Evolutionary conservation across 1,140 invertebrate species (phyloP).

Genomic region (Drosophila kikkawai): DNA sequence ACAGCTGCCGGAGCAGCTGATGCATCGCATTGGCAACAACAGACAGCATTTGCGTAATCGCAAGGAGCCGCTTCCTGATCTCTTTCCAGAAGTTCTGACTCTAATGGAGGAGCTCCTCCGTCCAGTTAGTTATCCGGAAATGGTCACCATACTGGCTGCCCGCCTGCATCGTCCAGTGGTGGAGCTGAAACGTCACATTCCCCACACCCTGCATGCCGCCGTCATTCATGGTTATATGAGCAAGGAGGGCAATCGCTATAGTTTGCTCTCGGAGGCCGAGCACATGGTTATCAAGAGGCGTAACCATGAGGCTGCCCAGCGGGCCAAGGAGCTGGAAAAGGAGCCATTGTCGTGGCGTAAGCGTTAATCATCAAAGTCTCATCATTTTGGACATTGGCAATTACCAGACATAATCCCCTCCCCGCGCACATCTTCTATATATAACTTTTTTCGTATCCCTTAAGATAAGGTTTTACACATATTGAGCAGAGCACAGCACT

Average conservation of each 20-base stretch:
- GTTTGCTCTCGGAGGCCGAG: slow-evolving; percentile 56
- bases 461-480: slow-evolving; percentile 8
- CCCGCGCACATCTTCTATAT: not conserved
- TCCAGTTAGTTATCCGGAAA: slow-evolving; percentile 69
- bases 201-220: slow-evolving; percentile 56
- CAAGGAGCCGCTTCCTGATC: slow-evolving; percentile 53
- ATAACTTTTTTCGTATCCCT: not conserved
- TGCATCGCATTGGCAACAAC: not conserved
- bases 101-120: slow-evolving; percentile 56
- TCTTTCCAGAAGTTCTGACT: slow-evolving; percentile 45
- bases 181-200: slow-evolving; percentile 68
- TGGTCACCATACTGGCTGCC: slow-evolving; percentile 43
- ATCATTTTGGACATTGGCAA: too few species aligned
- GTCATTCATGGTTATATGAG: slow-evolving; percentile 59
- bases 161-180: slow-evolving; percentile 53
- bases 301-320: slow-evolving; percentile 57
- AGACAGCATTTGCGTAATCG: slow-evolving; percentile 1
- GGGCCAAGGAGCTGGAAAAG: slow-evolving; percentile 70
- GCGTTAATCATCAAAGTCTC: slow-evolving; percentile 24
- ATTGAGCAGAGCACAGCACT: slow-evolving; percentile 28
- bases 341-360: slow-evolving; percentile 70
- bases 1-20: not conserved
- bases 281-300: slow-evolving; percentile 62
- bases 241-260: slow-evolving; percentile 69
- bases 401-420: too few species aligned